Evolutionary conservation across 2,113 vertebrate genomes (phyloP), one percentile per base, ranked within the genome.

Genomic region (Mirza zaza): DNA sequence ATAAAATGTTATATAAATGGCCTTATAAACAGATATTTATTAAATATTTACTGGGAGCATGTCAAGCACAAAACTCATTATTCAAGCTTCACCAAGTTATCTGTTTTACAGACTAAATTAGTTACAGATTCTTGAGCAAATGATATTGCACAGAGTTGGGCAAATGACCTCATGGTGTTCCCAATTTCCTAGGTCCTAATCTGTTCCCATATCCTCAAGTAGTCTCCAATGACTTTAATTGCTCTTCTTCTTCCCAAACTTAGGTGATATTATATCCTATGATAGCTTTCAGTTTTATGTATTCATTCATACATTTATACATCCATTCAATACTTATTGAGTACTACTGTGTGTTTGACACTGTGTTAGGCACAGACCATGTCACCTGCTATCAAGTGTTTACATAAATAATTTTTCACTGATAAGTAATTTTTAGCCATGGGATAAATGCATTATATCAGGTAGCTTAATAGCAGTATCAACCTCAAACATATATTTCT

Each of bases 41-140:
- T 86, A 91, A 94, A 81, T 82, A 88, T 93, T 93, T 93, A 67
- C 67, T 59, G 20, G 27, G 32, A 88, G 17, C 61, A 70, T 57
- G 61, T 85, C 65, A 85, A 94, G 29, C 57, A 57, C 27, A 92
- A 82, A 18, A 87, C 23, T 85, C 14, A 91, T 57, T 83, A 93
- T 27, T 81, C 65, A 81, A 50, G 12, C 34, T 81, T 67, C 32
- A 77, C 29, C 50, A 80, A 55, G 50, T 39, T 71, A 3, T 63
- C 42, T 27, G 27, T 57, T 90, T 83, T 61, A 57, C 84, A 87
- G 21, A 57, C 29, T 39, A 5, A 70, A 84, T 87, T 39, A 90
- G 11, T 77, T 65, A 48, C 18, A 80, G 7, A 61, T 50, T 84
- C n/a, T 79, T 87, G 4, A 32, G 70, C 18, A 77, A 75, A 55